Evolutionary conservation across 2,797 vertebrate genomes (phyloP), one percentile per base, ranked within the genome.

Genomic region (Champsocephalus esox): DNA sequence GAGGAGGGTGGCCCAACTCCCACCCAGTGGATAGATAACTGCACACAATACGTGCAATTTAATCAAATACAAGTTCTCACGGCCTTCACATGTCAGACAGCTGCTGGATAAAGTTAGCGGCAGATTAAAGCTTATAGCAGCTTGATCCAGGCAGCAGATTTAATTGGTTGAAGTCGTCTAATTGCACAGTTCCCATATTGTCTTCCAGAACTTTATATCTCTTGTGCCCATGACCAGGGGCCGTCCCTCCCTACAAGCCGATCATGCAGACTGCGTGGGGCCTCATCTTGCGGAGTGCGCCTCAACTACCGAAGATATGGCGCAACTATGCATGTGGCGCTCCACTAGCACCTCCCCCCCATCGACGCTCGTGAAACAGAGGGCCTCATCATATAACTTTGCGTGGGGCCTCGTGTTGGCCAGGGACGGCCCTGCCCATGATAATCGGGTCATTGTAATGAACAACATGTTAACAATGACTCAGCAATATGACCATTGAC

Each of bases 1-100:
- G 89, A 89, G 92, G 87, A 70, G 83, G 77, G 79, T 16, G 61
- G 51, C 79, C 91, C 89, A 68, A 59, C 77, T 79, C 84, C 81
- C 86, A 77, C 84, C 91, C 91, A 82, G 73, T 50, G 41, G n/a
- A 71, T 14, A 88, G 89, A 93, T 92, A 92, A 90, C 73, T 3
- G 9, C 69, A 59, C 73, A 63, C 56, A 84, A 73, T 62, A 56
- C 48, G 10, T 43, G 83, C 76, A 77, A 75, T 79, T 84, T 38
- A 38, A 38, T 38, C 2, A 19, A 61, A 70, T 66, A 62, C 51
- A 52, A 63, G 73, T 77, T 82, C 65, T 84, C 75, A 81, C 51
- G 11, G 70, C 56, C 66, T 60, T 74, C 72, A 82, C 64, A 48
- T 66, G 75, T 82, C 79, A 73, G 57, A 50, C 59, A 50, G 77